Evolutionary conservation across 2,888 invertebrate species (phyloP), one percentile per base, ranked within the genome.

Genomic region (Conops quadrifasciatus): DNA sequence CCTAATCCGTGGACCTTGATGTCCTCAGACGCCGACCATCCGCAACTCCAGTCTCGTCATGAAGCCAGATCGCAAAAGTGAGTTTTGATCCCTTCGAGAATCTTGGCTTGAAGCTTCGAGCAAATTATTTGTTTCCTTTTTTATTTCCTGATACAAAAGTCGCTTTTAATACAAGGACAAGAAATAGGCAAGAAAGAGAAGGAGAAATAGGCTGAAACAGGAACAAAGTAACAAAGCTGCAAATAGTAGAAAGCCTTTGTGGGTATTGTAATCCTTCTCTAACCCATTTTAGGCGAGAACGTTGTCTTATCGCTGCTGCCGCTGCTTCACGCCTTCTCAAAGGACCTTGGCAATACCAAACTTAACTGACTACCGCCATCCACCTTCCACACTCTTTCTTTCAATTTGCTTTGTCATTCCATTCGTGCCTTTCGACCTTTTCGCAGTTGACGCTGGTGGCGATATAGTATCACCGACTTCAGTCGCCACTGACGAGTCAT

Each of bases 21-120:
- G 16, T 63, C 47, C 26, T 47, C 24, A 13, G 59, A 4, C 30
- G 59, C 59, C 19, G 59, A 13, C 5, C 26, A 26, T 16, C 24
- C 21, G 15, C 11, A 26, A 15, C 67, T n/a, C n/a, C n/a, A n/a
- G n/a, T n/a, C n/a, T n/a, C n/a, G n/a, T n/a, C n/a, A n/a, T n/a
- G n/a, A n/a, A n/a, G n/a, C n/a, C n/a, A n/a, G n/a, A n/a, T n/a
- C n/a, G n/a, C n/a, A n/a, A n/a, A n/a, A n/a, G n/a, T n/a, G 43
- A 67, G 68, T 26, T 60, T 73, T 73, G 71, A 73, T 73, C 73
- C 73, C 62, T 71, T 73, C 71, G 67, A 71, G 68, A 63, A 59
- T 49, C 70, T 58, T 59, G 60, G 49, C 49, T 30, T 26, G 45
- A 53, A 19, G 69, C 72, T 69, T 58, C 19, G 19, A 67, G 72